phyloP scores from a whole-genome alignment of 2,888 invertebrate genomes.

The Euplexia lucipara region DNA sequence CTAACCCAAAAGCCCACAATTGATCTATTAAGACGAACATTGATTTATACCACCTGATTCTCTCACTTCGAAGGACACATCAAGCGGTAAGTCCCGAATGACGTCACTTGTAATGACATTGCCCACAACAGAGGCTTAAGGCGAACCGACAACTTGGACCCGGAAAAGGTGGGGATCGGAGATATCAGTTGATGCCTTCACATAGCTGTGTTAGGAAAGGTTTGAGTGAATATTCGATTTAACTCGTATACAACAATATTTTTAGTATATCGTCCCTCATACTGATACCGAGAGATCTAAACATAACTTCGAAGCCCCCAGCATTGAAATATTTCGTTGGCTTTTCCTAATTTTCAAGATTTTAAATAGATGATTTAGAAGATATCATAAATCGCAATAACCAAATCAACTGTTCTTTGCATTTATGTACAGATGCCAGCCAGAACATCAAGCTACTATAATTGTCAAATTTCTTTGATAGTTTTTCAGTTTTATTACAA shows the following conservation, averaged over 20 bases:
- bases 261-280: no score
- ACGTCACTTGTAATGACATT: constrained; percentile 52
- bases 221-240: not conserved
- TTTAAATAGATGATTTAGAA: no score
- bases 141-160: constrained; percentile 43
- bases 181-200: constrained; percentile 37
- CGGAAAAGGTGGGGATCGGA: constrained; percentile 51
- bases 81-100: constrained; percentile 43
- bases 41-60: constrained; percentile 46
- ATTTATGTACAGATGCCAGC: no score
- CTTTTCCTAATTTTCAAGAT: no score
- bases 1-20: constrained; percentile 29
- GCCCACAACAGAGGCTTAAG: constrained; percentile 50
- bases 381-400: no score
- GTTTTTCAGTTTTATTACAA: no score
- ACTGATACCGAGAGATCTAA: no score
- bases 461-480: no score
- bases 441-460: no score
- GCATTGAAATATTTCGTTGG: no score
- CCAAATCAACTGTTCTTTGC: no score
- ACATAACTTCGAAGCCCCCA: no score
- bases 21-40: constrained; percentile 34
- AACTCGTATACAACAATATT: not conserved
- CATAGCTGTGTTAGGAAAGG: constrained; percentile 29
- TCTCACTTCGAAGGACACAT: constrained; percentile 34